Evolutionary conservation across 2,797 vertebrate genomes (phyloP).

Genomic region (Sorex maritimensis): DNA sequence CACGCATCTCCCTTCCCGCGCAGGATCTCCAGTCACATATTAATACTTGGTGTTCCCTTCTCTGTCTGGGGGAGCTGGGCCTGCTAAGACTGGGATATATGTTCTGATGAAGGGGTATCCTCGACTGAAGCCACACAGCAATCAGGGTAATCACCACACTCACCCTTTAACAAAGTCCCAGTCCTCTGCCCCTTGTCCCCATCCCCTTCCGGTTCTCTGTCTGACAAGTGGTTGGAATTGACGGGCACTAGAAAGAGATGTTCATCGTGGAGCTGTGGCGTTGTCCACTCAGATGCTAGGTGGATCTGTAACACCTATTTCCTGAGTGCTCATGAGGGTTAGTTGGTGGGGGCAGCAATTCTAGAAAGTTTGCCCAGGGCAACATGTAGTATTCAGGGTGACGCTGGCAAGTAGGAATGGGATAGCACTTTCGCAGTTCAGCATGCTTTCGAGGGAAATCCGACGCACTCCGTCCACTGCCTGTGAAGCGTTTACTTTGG

Average conservation of each 20-base stretch:
- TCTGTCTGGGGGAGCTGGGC: too few species aligned
- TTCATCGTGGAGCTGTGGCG: background rate
- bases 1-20: too few species aligned
- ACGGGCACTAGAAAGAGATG: slow-evolving; percentile 51
- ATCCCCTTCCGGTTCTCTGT: background rate
- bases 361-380: background rate
- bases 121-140: background rate
- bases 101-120: too few species aligned
- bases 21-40: too few species aligned
- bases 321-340: too few species aligned
- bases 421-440: background rate
- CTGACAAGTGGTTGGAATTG: slow-evolving; percentile 22
- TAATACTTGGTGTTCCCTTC: too few species aligned
- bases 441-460: slow-evolving; percentile 7
- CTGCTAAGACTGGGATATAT: too few species aligned
- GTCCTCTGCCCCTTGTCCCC: background rate
- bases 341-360: background rate
- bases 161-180: background rate
- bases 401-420: slow-evolving; percentile 13
- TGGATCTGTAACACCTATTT: background rate
- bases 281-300: background rate
- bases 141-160: background rate
- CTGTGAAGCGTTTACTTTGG: slow-evolving; percentile 30
- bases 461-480: background rate
- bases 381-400: background rate